Evolutionary conservation across 2,113 vertebrate genomes (phyloP).

Genomic region (Antechinus stuartii): DNA sequence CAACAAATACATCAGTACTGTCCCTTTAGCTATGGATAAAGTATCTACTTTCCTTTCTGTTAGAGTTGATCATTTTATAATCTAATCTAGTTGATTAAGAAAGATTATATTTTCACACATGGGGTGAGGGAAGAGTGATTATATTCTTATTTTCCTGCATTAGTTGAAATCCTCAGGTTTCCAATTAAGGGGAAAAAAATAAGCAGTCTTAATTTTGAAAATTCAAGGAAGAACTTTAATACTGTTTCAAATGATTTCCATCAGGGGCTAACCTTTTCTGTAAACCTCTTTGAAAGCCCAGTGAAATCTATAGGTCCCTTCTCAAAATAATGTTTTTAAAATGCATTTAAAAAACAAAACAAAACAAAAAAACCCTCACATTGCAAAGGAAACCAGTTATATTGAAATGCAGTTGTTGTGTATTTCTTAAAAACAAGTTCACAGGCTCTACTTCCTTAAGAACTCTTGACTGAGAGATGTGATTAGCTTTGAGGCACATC

Average conservation of each 20-base stretch:
- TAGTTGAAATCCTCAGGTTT: not conserved
- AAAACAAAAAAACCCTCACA: not conserved
- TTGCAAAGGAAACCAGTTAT: not conserved
- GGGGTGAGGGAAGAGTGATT: conserved; percentile 19
- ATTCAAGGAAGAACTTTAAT: conserved; percentile 16
- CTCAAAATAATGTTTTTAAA: not conserved
- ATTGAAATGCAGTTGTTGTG: not conserved
- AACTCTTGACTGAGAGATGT: not conserved
- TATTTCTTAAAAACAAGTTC: not conserved
- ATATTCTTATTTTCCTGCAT: conserved; percentile 42
- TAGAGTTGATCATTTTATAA: not conserved
- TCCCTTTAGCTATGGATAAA: conserved; percentile 9
- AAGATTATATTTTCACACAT: conserved; percentile 46
- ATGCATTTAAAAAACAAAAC: not conserved
- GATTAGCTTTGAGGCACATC: conserved; percentile 52
- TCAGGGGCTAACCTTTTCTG: not conserved
- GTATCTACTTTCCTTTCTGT: not conserved
- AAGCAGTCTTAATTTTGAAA: not conserved
- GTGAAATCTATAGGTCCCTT: not conserved
- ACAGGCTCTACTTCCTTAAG: not conserved
- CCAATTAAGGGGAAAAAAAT: not conserved
- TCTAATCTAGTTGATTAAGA: not conserved
- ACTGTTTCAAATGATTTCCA: not conserved
- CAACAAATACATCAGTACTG: not conserved
- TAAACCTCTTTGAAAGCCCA: not conserved